These are phyloP conservation scores for Tinamus major DNA, from an alignment of 2,797 vertebrate species.

Conservation along the genomic window DNA sequence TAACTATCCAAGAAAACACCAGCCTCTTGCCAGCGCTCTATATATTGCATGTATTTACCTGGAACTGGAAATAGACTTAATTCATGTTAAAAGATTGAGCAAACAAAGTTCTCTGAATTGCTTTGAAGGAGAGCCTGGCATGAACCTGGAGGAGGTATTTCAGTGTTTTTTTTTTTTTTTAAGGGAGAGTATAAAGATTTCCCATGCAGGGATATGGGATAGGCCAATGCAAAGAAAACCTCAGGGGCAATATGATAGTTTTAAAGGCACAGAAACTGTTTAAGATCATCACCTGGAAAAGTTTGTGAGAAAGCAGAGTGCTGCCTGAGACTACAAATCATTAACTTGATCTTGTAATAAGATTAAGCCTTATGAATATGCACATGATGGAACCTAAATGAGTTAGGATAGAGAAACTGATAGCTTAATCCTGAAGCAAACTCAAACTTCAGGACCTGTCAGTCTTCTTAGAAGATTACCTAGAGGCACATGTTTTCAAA, in stretches of 20 bases:
- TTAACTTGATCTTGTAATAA: neutral
- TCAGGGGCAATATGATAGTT: neutral
- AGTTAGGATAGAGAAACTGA: neutral
- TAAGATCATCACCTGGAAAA: neutral
- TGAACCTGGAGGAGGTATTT: neutral
- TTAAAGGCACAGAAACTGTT: neutral
- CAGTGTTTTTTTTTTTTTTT: neutral
- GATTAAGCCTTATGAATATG: neutral
- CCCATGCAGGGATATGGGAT: rapidly evolving
- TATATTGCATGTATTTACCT: neutral
- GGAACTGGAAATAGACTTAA: slow-evolving; percentile 23
- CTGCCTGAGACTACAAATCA: neutral
- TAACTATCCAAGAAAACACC: slow-evolving; percentile 39
- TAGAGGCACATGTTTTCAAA: neutral
- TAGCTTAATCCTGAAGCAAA: slow-evolving; percentile 11
- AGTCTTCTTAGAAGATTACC: neutral
- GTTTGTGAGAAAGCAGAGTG: neutral
- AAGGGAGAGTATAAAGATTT: neutral
- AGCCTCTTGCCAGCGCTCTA: neutral
- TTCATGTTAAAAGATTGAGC: neutral
- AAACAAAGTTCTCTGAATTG: neutral
- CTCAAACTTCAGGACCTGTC: neutral
- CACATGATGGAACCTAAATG: neutral
- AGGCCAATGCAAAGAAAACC: neutral
- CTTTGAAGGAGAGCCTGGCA: neutral